A percentile compares a stretch with the other conserved stretches of the same genome.
Evolutionary conservation across 2,888 invertebrate genomes (phyloP).

Genomic region (Isotomurus palustris): DNA sequence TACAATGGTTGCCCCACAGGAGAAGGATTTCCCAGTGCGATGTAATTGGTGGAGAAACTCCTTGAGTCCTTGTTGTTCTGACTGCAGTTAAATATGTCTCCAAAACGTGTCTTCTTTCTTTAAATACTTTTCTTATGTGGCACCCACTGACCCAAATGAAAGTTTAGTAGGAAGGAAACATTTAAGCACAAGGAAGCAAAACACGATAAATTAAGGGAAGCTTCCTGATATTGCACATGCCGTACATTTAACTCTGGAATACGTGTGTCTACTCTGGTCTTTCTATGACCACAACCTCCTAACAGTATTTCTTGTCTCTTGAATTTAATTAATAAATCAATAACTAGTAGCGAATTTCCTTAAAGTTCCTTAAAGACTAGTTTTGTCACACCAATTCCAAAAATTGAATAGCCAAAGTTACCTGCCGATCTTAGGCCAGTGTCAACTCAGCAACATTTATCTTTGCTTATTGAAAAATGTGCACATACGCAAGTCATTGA

Average conservation of each 20-base stretch:
- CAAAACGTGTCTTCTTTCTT: no score
- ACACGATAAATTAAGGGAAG: neutral
- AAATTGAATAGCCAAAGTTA: slow-evolving; percentile 1
- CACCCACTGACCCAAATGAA: no score
- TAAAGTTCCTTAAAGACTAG: slow-evolving; percentile 6
- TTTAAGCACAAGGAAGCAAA: neutral
- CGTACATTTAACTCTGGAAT: neutral
- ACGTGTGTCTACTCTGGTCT: neutral
- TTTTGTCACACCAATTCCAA: slow-evolving; percentile 12
- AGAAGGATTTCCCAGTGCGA: no score
- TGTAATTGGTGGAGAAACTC: no score
- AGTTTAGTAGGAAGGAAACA: no score
- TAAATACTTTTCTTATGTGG: no score
- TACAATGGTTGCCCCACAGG: no score
- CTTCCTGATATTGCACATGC: neutral
- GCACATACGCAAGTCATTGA: slow-evolving; percentile 3
- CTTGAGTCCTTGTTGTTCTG: no score
- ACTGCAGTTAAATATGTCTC: no score
- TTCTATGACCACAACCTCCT: neutral
- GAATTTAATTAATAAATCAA: slow-evolving; percentile 1
- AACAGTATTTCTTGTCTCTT: neutral
- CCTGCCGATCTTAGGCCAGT: slow-evolving; percentile 19
- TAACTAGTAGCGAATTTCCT: slow-evolving; percentile 4
- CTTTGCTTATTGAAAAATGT: slow-evolving; percentile 19
- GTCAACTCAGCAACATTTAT: slow-evolving; percentile 12